Percentiles rank a stretch among this genome's conserved stretches.
Conservation (phyloP, 2,113 vertebrate genomes). For the Mirounga angustirostris region DNA sequence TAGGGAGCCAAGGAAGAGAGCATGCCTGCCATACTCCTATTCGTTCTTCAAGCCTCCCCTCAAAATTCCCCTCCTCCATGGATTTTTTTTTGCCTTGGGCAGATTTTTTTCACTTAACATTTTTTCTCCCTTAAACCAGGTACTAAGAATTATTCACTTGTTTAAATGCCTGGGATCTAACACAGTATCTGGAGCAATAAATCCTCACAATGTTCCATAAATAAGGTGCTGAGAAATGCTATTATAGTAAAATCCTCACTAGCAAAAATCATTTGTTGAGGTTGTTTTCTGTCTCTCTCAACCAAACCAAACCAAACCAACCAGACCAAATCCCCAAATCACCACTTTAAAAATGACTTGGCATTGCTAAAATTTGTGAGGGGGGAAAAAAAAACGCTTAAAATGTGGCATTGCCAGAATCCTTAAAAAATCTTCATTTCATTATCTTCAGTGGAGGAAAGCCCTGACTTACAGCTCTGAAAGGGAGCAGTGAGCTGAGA, state of each 20-base stretch:
- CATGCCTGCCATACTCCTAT: fast-evolving
- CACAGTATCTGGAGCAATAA: neutral
- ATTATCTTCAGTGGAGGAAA: neutral
- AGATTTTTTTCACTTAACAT: neutral
- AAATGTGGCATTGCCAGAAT: neutral
- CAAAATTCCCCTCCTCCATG: neutral
- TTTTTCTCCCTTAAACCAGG: neutral
- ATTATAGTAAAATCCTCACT: neutral
- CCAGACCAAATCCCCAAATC: slow-evolving; percentile 18
- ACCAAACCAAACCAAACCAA: slow-evolving; percentile 30
- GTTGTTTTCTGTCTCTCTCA: slow-evolving; percentile 22
- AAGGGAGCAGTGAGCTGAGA: neutral
- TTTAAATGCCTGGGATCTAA: slow-evolving; percentile 14
- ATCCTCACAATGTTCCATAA: neutral
- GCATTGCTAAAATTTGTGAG: neutral
- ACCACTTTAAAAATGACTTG: neutral
- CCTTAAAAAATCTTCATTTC: neutral
- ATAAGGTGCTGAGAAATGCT: neutral
- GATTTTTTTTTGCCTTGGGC: neutral
- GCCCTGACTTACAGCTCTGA: neutral
- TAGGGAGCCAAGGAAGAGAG: neutral
- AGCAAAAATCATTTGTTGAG: neutral
- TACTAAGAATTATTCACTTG: neutral
- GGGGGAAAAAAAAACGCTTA: neutral
- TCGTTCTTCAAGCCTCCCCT: neutral